phyloP scores from a whole-genome alignment of 2,797 vertebrate species.

The Enteromius thamalakanensis region DNA sequence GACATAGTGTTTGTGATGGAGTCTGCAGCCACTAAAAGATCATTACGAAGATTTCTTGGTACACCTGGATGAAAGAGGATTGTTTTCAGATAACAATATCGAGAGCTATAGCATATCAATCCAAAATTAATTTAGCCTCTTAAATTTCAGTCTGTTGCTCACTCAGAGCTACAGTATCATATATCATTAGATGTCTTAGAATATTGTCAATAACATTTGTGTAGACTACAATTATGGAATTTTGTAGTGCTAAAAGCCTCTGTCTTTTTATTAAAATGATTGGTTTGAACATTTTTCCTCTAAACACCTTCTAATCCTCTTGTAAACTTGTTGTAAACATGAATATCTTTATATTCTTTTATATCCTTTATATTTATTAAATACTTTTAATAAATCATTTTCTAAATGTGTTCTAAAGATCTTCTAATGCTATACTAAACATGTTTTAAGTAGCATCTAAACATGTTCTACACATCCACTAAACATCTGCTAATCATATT shows the following conservation, averaged over 20 bases:
- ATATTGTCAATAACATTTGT: not conserved
- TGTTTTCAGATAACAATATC: not conserved
- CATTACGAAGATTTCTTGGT: conserved; percentile 93
- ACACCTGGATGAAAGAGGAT: conserved; percentile 78
- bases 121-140: not conserved
- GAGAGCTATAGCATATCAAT: not conserved
- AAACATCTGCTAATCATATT: not conserved
- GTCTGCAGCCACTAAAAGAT: conserved; percentile 95
- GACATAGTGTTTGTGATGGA: conserved; percentile 99
- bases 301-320: not conserved
- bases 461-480: not conserved
- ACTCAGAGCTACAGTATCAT: not conserved
- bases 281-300: not conserved
- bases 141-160: not conserved
- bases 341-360: not conserved
- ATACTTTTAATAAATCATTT: not conserved
- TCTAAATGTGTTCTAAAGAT: not conserved
- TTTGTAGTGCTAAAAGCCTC: not conserved
- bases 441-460: not conserved
- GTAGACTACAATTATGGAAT: not conserved
- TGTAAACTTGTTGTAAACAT: not conserved
- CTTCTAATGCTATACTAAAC: not conserved
- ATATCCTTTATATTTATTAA: too few species aligned
- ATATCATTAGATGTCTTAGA: not conserved
- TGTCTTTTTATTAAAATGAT: not conserved